Evolutionary conservation across 2,797 vertebrate genomes (phyloP).

Genomic region (Microchirus variegatus): DNA sequence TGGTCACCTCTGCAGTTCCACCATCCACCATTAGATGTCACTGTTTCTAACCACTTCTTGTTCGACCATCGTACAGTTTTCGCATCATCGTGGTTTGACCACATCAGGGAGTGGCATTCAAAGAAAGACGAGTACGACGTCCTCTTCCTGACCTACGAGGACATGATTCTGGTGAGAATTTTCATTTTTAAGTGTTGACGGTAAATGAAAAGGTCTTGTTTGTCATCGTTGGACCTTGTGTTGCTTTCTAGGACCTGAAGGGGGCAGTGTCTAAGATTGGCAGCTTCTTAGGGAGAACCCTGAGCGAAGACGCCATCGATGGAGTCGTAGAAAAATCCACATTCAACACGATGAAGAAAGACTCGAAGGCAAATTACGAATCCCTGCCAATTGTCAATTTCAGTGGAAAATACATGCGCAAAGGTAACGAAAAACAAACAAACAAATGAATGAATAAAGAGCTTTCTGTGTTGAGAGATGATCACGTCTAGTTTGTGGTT

Average conservation of each 20-base stretch:
- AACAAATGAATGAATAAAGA: too few relatives aligned
- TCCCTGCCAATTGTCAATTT: slow-evolving; percentile 37
- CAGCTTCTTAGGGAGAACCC: slow-evolving; percentile 57
- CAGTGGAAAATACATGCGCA: slow-evolving; percentile 60
- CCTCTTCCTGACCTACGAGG: slow-evolving; percentile 70
- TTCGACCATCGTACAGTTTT: too few relatives aligned
- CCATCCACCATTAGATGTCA: too few relatives aligned
- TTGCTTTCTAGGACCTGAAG: slow-evolving; percentile 58
- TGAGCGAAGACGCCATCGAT: slow-evolving; percentile 44
- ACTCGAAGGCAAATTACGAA: slow-evolving; percentile 67
- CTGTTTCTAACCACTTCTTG: too few relatives aligned
- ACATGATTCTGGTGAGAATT: slow-evolving; percentile 65
- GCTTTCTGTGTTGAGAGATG: too few relatives aligned
- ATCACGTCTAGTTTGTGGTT: neutral
- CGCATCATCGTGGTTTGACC: slow-evolving; percentile 68
- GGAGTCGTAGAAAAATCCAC: slow-evolving; percentile 58
- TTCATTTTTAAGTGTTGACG: neutral
- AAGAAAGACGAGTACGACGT: slow-evolving; percentile 66
- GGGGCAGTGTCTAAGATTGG: slow-evolving; percentile 61
- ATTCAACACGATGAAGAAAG: slow-evolving; percentile 70
- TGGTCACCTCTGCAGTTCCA: too few relatives aligned
- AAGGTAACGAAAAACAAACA: slow-evolving; percentile 25
- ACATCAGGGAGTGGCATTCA: slow-evolving; percentile 61
- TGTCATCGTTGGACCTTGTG: neutral
- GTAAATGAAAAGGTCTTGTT: neutral